Base-by-base conservation (phyloP, 2,888 invertebrate genomes). In the Geotrupes spiniger region DNA sequence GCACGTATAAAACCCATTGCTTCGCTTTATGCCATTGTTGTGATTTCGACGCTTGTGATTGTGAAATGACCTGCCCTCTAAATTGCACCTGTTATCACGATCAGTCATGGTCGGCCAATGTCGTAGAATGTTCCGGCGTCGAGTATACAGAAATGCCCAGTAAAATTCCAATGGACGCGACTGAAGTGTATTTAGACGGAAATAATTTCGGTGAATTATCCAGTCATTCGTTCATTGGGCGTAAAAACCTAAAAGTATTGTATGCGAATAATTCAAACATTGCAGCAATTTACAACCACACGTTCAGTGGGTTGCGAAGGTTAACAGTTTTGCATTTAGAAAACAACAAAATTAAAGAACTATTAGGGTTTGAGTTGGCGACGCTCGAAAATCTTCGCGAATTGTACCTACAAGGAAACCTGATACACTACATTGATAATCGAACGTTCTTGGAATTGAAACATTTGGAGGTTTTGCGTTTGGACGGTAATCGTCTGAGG, bases 11-110 rank as follows among this genome's bases (percentile, higher is more conserved):
- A 74, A 88, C 89, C 29, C 92, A 94, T 72, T 96, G 96, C 76
- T 94, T 93, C 73, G 89, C 94, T 9, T 79, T 92, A 54, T 96
- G 96, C 69, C 92, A 92, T 70, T 96, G 96, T 76, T 96, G 96
- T 75, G 93, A 94, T 72, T 96, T 92, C 74, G 94, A 93, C 72
- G 92, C 92, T 42, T 96, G 96, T 77, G 96, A 96, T 76, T 96
- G 96, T 77, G 92, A 94, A 78, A 94, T 94, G 90, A 92, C 90
- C 58, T 96, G 96, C 71, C 96, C 96, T 38, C 82, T 81, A 36
- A 92, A 92, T 72, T 96, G 96, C 78, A 89, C 89, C 51, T 96
- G 96, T 70, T 95, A 92, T 77, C 92, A 93, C 70, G 94, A 96
- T 76, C 89, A 91, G 67, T 85, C 89, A 44, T 95, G 94, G 92